Evolutionary conservation across 2,888 invertebrate species (phyloP), one percentile per base, ranked within the genome.

Genomic region (Serripes groenlandicus): DNA sequence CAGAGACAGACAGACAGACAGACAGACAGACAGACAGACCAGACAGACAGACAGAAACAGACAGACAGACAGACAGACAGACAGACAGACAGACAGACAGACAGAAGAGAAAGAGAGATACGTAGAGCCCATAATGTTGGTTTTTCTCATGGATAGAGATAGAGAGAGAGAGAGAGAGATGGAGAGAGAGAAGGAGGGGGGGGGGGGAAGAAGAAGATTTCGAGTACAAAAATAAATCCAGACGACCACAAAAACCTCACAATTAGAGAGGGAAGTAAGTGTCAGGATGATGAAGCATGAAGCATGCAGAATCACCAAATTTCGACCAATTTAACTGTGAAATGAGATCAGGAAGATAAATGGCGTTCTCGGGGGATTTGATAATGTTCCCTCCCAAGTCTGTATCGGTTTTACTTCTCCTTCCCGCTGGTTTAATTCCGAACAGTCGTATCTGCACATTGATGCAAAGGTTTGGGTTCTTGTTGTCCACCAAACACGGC

Each of bases 301-400:
- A 62, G 66, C 66, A 42, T 66, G 42, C 66, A 23, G 42, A 66
- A 66, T 66, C 66, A 23, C 42, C 66, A 28, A 37, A 66, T 66
- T 66, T 11, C 9, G 42, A 66, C 66, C 66, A 66, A 66, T 66
- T 66, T 42, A 4, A 9, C 26, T 66, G 66, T 66, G 28, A 42
- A 66, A 66, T 66, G 37, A 66, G 66, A 66, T 42, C 15, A 23
- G 66, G 26, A 26, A 66, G 66, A 66, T 66, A 66, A 66, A 37
- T n/a, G 37, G 42, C 42, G 35, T 42, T 9, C 42, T 1, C 7
- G 2, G 26, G 9, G 23, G 42, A 42, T 62, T 58, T 3, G 58
- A n/a, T n/a, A n/a, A n/a, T n/a, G n/a, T n/a, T n/a, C n/a, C n/a
- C n/a, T n/a, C n/a, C n/a, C n/a, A n/a, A n/a, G n/a, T n/a, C n/a